A percentile compares a stretch with the other conserved stretches of the same genome.
Evolutionary conservation across 2,113 vertebrate species (phyloP).

Genomic region (Phrynocephalus versicolor): DNA sequence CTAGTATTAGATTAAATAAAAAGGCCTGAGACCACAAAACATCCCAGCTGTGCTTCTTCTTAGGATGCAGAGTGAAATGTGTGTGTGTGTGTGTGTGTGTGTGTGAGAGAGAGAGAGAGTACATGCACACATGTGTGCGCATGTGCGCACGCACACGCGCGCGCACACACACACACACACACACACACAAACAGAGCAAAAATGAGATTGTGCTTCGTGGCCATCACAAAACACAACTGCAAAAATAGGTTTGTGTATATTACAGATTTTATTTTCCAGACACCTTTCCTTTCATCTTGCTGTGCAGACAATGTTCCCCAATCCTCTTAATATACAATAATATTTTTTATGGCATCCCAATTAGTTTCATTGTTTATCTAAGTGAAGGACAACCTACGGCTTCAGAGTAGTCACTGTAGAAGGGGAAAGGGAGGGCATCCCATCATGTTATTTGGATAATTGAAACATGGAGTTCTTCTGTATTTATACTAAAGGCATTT

Average conservation of each 20-base stretch:
- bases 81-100: accelerated
- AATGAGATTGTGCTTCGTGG: too few relatives aligned
- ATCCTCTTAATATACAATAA: not conserved
- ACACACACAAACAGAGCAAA: too few relatives aligned
- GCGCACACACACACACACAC: too few relatives aligned
- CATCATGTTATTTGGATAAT: constrained; percentile 34
- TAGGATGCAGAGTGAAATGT: constrained; percentile 28
- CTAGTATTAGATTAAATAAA: constrained; percentile 54
- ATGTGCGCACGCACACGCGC: too few relatives aligned
- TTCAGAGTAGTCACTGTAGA: constrained; percentile 28
- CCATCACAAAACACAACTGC: too few relatives aligned
- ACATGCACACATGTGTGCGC: too few relatives aligned
- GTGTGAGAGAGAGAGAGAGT: too few relatives aligned
- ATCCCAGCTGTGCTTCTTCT: constrained; percentile 23
- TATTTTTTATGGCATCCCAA: constrained; percentile 26
- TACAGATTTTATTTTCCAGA: constrained; percentile 29
- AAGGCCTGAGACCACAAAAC: constrained; percentile 35
- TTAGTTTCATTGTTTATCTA: constrained; percentile 50
- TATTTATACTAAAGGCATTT: constrained; percentile 34
- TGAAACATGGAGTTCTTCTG: constrained; percentile 9
- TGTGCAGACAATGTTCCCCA: not conserved
- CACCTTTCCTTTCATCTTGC: constrained; percentile 33
- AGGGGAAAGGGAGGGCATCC: constrained; percentile 10
- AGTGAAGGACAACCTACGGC: constrained; percentile 20
- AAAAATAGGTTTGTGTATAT: not conserved